Base-by-base conservation (phyloP, 2,113 vertebrate species). In the Hippocampus guttulatus region DNA sequence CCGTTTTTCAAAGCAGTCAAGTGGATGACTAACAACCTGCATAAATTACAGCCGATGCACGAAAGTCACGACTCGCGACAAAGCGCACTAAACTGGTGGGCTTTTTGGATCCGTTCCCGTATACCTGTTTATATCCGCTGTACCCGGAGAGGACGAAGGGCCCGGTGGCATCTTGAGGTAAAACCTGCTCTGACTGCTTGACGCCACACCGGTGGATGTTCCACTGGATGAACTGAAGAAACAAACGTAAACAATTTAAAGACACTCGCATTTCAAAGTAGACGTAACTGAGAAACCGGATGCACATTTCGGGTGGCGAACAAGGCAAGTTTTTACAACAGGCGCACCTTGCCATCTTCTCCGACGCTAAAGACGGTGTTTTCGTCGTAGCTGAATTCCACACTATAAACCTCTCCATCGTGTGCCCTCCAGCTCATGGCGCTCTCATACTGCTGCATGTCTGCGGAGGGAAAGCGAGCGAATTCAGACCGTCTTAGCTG, bases 301-400 rank as follows among this genome's bases (percentile, higher is more conserved):
- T 15, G 27, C 47, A 30, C 47, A 20, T 52, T 10, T 8, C 8
- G 8, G 18, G 5, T 33, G 21, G 11, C 45, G 9, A 43, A 9
- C 38, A 18, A 27, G 25, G 25, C 25, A 2, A 27, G 25, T 27
- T 27, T 27, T 27, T 27, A 27, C 25, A 27, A 27, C 86, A 33
- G 7, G 7, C 33, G 67, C 67, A 99, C 97, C 95, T 98, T 98
- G 49, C 96, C 95, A 0, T 99, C 97, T 80, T 95, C 94, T 7
- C 97, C 97, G 2, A 98, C 94, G 85, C 96, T 99, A 90, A 96
- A 97, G 75, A 99, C 96, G 0, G 96, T 93, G 76, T 98, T 99
- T 85, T 99, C 96, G 1, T 99, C 96, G 0, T 93, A 97, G 92
- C 97, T 98, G 94, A 99, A 99, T 85, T 99, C 97, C 55, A 99